These are phyloP conservation scores for Drosophila pruinosa DNA, from an alignment of 1,140 invertebrate genomes.

Conservation along the genomic window DNA sequence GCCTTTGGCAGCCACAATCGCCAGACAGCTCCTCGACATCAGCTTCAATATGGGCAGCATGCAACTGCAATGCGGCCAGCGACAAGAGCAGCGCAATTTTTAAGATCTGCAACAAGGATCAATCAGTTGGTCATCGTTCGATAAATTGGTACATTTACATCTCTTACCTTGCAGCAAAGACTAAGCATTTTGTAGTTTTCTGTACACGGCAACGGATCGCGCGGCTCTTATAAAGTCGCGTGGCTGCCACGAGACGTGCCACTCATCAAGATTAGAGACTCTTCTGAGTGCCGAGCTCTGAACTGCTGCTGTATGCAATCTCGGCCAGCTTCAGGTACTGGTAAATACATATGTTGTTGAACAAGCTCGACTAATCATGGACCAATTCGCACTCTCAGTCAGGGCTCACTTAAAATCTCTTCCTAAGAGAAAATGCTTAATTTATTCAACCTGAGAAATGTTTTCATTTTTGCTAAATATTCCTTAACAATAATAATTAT, in stretches of 20 bases:
- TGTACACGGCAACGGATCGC: conserved; percentile 19
- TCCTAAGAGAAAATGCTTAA: too few relatives aligned
- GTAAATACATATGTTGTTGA: conserved; percentile 57
- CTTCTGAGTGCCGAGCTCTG: background rate
- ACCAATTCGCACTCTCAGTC: background rate
- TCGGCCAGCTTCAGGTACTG: conserved; percentile 30
- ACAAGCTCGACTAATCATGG: conserved; percentile 31
- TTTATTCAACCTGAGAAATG: background rate
- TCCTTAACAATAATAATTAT: too few relatives aligned
- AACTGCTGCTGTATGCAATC: conserved; percentile 13
- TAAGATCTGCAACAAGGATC: conserved; percentile 45
- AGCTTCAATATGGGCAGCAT: conserved; percentile 3
- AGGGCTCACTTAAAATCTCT: background rate
- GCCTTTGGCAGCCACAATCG: conserved; percentile 54
- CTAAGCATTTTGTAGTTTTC: conserved; percentile 55
- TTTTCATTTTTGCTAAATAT: background rate
- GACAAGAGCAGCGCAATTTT: conserved; percentile 45
- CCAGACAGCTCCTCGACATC: conserved; percentile 29
- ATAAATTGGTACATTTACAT: background rate
- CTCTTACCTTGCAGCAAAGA: conserved; percentile 57
- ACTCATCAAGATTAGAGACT: conserved; percentile 58
- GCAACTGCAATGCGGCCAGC: conserved; percentile 41
- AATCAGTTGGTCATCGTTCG: background rate
- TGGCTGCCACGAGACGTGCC: conserved; percentile 57
- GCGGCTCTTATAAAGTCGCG: conserved; percentile 71